Conservation (phyloP, 2,888 invertebrate species). For the Amphiduros pacificus region DNA sequence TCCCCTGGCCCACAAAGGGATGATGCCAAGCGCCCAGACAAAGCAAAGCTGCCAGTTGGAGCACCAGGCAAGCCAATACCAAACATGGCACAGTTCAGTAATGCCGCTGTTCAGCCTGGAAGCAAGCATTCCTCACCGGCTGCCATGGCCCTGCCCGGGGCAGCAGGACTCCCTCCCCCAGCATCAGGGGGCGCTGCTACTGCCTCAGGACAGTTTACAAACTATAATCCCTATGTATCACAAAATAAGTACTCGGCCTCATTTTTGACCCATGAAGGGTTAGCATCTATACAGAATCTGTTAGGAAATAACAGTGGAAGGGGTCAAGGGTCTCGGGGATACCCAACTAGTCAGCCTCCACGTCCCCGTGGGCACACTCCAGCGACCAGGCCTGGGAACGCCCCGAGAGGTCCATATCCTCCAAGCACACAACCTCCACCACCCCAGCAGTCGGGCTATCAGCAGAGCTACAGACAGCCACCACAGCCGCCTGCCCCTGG, state of each 20-base stretch:
- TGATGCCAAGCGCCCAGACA: no score
- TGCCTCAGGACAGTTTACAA: background rate
- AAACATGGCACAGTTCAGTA: no score
- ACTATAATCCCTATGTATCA: conserved; percentile 48
- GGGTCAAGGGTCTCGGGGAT: conserved; percentile 15
- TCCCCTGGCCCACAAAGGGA: no score
- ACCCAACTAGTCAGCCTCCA: conserved; percentile 1
- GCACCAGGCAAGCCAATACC: no score
- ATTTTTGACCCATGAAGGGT: conserved; percentile 55
- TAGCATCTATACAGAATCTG: conserved; percentile 50
- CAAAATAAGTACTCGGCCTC: conserved; percentile 51
- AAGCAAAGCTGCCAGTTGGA: no score
- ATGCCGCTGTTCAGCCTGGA: no score
- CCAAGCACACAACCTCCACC: conserved; percentile 9
- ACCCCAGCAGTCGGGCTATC: conserved; percentile 16
- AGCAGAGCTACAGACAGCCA: conserved; percentile 8
- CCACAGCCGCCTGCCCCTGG: conserved; percentile 6
- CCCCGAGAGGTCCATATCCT: background rate
- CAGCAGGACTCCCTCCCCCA: no score
- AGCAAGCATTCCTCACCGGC: no score
- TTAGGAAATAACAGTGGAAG: conserved; percentile 46
- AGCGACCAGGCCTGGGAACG: background rate
- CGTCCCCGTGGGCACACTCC: background rate
- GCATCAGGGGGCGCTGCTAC: no score
- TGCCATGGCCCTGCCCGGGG: no score